phyloP scores from a whole-genome alignment of 2,797 vertebrate genomes.

The Ispidina picta region DNA sequence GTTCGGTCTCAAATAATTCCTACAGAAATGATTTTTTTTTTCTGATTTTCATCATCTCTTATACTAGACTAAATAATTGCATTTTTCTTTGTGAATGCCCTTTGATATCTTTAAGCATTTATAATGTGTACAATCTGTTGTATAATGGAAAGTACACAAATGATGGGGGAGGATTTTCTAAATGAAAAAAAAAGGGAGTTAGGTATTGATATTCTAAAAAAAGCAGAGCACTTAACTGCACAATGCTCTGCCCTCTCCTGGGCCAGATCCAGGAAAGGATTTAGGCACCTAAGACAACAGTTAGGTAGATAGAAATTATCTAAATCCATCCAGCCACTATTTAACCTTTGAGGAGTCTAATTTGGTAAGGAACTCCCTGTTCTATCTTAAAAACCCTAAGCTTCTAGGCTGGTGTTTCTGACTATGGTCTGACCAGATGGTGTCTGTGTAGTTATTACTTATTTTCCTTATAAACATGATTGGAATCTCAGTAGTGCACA shows the following conservation, averaged over 20 bases:
- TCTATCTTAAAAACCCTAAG: background rate
- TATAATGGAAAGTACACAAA: background rate
- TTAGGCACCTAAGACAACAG: slow-evolving; percentile 18
- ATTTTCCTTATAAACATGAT: background rate
- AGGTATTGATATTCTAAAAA: slow-evolving; percentile 62
- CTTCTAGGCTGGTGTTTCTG: background rate
- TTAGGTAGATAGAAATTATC: background rate
- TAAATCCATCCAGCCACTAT: background rate
- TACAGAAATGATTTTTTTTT: background rate
- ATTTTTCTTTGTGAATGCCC: slow-evolving; percentile 1
- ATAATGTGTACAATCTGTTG: background rate
- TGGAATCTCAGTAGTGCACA: background rate
- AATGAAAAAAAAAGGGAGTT: slow-evolving; percentile 11
- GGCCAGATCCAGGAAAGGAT: slow-evolving; percentile 32
- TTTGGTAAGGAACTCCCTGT: background rate
- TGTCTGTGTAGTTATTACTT: background rate
- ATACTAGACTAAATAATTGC: background rate
- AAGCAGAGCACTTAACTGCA: slow-evolving; percentile 53
- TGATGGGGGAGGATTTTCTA: background rate
- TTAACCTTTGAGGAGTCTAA: background rate
- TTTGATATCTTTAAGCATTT: slow-evolving; percentile 8
- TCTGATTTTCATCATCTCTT: background rate
- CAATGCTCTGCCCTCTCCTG: background rate
- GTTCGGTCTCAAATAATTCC: background rate
- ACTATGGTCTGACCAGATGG: background rate